Percentiles rank a stretch among this genome's conserved stretches.
Conservation (phyloP, 64 coral and sea anemone genomes). For the Orbicella faveolata region DNA sequence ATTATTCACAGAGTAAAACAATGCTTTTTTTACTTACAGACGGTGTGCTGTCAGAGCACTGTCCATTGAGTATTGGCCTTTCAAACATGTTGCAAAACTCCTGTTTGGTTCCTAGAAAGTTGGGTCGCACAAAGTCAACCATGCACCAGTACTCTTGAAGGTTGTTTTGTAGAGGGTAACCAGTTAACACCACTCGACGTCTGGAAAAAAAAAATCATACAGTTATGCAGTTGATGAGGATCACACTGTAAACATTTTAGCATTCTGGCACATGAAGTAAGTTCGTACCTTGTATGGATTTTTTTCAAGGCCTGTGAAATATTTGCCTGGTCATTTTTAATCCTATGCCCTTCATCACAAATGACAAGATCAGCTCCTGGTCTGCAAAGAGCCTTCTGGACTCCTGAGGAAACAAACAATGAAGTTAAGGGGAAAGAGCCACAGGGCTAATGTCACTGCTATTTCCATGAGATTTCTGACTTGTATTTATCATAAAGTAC, state of each 20-base stretch:
- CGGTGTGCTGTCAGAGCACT: conserved; percentile 92
- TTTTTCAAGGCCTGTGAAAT: conserved; percentile 96
- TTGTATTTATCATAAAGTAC: no score
- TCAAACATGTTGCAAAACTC: conserved; percentile 99
- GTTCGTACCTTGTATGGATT: conserved; percentile 75
- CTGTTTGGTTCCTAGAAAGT: conserved; percentile 90
- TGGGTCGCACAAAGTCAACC: conserved; percentile 99
- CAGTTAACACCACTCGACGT: conserved; percentile 93
- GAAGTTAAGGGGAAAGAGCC: not conserved
- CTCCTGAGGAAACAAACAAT: conserved; percentile 47
- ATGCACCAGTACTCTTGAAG: conserved; percentile 98
- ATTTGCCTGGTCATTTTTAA: conserved; percentile 91
- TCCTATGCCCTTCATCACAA: conserved; percentile 95
- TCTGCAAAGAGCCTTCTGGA: conserved; percentile 83
- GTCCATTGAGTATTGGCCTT: conserved; percentile 92
- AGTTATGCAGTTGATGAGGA: no score
- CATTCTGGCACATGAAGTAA: not conserved
- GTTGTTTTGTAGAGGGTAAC: conserved; percentile 96
- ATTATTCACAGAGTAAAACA: not conserved
- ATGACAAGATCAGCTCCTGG: conserved; percentile 92
- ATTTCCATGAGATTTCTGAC: no score
- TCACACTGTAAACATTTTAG: no score
- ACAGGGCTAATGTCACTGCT: no score
- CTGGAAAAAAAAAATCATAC: conserved; percentile 24
- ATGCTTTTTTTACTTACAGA: conserved; percentile 54